phyloP scores from a whole-genome alignment of 2,797 vertebrate species.

The Rhodeus uyekii region DNA sequence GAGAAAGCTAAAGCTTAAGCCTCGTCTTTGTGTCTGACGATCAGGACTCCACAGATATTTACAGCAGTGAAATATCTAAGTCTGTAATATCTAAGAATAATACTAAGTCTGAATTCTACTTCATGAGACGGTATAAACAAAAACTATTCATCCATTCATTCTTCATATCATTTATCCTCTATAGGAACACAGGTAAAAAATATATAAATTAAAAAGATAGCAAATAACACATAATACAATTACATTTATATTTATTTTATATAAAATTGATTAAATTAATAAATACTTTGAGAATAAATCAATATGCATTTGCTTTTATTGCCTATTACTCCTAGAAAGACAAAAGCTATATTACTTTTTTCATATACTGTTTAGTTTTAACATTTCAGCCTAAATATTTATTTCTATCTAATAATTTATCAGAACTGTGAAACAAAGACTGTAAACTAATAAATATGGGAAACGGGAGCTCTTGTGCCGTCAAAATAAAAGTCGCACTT shows the following conservation, averaged over 20 bases:
- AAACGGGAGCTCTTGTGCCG: not conserved
- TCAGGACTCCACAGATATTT: not conserved
- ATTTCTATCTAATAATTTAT: not conserved
- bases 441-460: not conserved
- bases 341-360: not conserved
- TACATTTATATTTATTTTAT: not conserved
- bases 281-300: not conserved
- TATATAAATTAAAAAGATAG: not conserved
- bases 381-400: not conserved
- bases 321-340: not conserved
- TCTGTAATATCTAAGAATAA: too few relatives aligned
- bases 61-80: too few relatives aligned
- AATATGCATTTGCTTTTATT: not conserved
- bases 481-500: not conserved
- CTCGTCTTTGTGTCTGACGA: too few relatives aligned
- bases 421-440: not conserved
- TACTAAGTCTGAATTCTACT: not conserved
- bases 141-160: not conserved
- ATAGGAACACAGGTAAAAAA: not conserved
- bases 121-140: not conserved
- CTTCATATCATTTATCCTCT: not conserved
- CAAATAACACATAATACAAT: not conserved
- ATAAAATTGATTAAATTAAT: not conserved
- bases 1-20: too few relatives aligned
- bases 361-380: not conserved